Evolutionary conservation across 2,888 invertebrate species (phyloP).

Genomic region (Vesta saturnalis): DNA sequence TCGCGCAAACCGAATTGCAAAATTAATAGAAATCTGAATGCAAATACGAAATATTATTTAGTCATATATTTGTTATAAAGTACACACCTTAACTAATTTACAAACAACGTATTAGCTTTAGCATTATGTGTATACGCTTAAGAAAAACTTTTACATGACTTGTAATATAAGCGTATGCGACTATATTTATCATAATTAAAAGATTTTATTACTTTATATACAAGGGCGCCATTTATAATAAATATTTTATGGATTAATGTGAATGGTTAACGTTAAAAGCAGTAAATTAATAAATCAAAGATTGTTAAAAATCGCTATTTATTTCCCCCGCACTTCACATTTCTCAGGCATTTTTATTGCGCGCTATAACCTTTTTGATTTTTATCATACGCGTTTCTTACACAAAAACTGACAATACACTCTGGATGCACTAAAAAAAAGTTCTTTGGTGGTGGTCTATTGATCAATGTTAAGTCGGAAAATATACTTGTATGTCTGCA

Average conservation of each 20-base stretch:
- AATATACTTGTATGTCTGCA: constrained; percentile 21
- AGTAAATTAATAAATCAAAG: background rate
- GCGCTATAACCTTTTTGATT: background rate
- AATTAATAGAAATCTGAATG: too few species aligned
- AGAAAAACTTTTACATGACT: background rate
- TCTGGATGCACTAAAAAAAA: background rate
- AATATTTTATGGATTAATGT: constrained; percentile 9
- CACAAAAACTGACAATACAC: too few species aligned
- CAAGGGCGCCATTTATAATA: constrained; percentile 12
- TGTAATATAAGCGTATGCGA: background rate
- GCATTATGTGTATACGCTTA: background rate
- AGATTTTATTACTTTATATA: background rate
- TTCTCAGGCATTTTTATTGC: background rate
- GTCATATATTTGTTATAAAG: constrained; percentile 4
- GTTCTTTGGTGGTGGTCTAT: constrained; percentile 18
- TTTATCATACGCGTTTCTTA: too few species aligned
- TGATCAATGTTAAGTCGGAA: constrained; percentile 22
- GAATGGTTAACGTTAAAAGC: background rate
- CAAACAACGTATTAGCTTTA: constrained; percentile 8
- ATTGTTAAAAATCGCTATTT: constrained; percentile 1
- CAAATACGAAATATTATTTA: background rate
- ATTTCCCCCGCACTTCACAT: background rate
- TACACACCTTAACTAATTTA: constrained; percentile 11
- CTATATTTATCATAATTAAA: constrained; percentile 9
- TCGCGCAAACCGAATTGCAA: too few species aligned